Evolutionary conservation across 1,140 invertebrate species (phyloP).

Genomic region (Microvelia longipes): DNA sequence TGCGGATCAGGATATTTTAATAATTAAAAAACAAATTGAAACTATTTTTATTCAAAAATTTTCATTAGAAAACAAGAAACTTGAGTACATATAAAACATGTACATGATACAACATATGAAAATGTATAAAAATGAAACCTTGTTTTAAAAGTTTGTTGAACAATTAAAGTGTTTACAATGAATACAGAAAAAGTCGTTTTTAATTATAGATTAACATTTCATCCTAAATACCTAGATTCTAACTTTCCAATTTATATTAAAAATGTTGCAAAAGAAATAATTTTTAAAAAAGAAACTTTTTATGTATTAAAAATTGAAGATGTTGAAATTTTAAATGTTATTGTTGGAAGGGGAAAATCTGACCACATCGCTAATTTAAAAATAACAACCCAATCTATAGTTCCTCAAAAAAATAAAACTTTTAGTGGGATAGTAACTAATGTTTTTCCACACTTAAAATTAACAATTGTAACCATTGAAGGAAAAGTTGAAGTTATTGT

Average conservation of each 20-base stretch:
- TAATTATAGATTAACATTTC: background rate
- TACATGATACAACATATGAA: background rate
- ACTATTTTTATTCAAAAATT: background rate
- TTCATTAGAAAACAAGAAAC: background rate
- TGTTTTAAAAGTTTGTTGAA: background rate
- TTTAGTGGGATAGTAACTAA: background rate
- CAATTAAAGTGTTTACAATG: background rate
- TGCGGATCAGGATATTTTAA: background rate
- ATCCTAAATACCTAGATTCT: background rate
- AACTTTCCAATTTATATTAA: background rate
- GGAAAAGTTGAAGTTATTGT: background rate
- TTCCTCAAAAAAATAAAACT: background rate
- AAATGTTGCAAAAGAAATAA: background rate
- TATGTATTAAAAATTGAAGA: background rate
- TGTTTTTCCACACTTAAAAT: background rate
- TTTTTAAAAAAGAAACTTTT: background rate
- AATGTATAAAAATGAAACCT: background rate
- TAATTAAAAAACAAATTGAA: background rate
- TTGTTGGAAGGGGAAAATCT: background rate
- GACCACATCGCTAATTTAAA: background rate
- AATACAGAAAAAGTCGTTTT: background rate
- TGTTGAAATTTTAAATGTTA: background rate
- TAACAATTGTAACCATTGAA: background rate
- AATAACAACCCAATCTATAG: background rate
- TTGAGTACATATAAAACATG: background rate